Conservation (phyloP, 30 jellyfish, hydroid and myxozoan genomes). For the Aurelia sp. region DNA sequence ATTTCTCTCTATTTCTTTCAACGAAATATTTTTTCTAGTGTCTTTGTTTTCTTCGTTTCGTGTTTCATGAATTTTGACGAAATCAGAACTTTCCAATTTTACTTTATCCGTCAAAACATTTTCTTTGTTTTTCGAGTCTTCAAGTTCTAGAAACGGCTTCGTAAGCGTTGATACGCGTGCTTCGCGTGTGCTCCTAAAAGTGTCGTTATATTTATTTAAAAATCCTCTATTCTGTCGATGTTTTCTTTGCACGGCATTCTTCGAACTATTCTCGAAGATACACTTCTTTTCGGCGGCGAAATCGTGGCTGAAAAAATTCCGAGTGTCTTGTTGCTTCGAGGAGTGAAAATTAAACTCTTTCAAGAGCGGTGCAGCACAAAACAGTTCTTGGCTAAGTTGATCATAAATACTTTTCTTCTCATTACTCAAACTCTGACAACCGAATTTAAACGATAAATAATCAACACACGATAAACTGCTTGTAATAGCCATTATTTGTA, state of each 20-base stretch:
- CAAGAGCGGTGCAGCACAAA: constrained; percentile 31
- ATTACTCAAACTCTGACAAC: constrained; percentile 52
- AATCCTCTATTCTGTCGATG: not conserved
- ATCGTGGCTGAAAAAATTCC: constrained; percentile 18
- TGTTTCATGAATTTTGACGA: not conserved
- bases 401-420: constrained; percentile 39
- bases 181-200: not conserved
- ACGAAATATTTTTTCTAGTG: not conserved
- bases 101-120: not conserved
- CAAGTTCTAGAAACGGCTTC: not conserved
- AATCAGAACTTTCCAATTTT: not conserved
- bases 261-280: not conserved
- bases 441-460: constrained; percentile 55
- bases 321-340: constrained; percentile 10
- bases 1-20: constrained; percentile 8
- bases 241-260: not conserved
- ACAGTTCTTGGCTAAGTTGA: constrained; percentile 42
- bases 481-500: constrained; percentile 43
- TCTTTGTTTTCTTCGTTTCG: not conserved
- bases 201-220: not conserved
- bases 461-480: constrained; percentile 65
- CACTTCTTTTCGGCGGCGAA: not conserved
- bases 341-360: constrained; percentile 30
- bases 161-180: not conserved
- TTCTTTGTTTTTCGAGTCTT: not conserved